Evolutionary conservation across 2,113 vertebrate species (phyloP).

Genomic region (Callithrix jacchus): DNA sequence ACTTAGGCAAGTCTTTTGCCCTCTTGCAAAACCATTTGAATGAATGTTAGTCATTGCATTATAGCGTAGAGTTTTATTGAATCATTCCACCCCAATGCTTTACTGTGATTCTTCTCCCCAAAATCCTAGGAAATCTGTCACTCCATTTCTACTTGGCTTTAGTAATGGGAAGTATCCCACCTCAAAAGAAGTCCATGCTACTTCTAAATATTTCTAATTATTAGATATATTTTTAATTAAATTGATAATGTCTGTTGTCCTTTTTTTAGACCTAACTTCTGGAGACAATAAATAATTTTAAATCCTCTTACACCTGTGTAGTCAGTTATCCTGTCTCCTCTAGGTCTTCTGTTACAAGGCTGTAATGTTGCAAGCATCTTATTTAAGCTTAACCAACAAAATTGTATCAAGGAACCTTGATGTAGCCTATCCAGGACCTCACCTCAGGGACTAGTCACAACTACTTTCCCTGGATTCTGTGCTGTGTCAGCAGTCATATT

Average conservation of each 20-base stretch:
- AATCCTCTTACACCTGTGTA: neutral
- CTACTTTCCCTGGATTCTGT: neutral
- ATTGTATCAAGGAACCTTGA: neutral
- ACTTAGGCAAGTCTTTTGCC: neutral
- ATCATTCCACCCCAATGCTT: neutral
- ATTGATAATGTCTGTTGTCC: neutral
- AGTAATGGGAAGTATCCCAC: neutral
- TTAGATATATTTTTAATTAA: neutral
- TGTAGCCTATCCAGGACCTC: neutral
- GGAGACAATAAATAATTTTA: neutral
- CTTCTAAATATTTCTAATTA: conserved; percentile 14
- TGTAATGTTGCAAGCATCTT: neutral
- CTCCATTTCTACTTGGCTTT: neutral
- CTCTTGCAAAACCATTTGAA: neutral
- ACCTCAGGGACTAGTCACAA: neutral
- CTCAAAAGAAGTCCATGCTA: neutral
- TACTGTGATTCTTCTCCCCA: neutral
- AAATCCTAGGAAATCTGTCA: neutral
- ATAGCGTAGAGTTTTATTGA: neutral
- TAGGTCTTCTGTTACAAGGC: neutral
- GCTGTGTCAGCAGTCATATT: neutral
- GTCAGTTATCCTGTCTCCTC: neutral
- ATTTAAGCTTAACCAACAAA: neutral
- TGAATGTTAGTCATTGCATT: neutral
- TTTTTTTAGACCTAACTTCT: neutral